Conservation (phyloP, 2,888 invertebrate genomes). For the Rhagonycha fulva region DNA sequence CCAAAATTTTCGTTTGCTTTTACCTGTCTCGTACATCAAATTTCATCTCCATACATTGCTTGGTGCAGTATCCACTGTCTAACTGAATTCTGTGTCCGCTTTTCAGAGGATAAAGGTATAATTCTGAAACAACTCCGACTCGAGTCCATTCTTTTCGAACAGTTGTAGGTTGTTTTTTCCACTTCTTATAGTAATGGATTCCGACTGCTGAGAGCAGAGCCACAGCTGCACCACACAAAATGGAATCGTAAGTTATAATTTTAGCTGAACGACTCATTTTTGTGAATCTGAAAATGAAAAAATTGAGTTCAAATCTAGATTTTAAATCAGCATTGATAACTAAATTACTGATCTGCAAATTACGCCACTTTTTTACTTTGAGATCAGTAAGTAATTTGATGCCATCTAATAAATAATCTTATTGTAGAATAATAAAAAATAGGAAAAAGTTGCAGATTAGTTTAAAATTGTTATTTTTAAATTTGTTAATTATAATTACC, state of each 20-base stretch:
- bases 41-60: slow-evolving; percentile 24
- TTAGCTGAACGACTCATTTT: background rate
- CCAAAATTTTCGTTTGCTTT: background rate
- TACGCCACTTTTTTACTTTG: no score
- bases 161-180: slow-evolving; percentile 42
- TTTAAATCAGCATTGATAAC: no score
- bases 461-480: no score
- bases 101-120: slow-evolving; percentile 52
- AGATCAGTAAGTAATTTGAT: no score
- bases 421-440: no score
- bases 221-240: slow-evolving; percentile 33
- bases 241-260: background rate
- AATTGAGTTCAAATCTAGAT: no score
- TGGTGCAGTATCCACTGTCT: slow-evolving; percentile 42
- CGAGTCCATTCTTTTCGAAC: slow-evolving; percentile 42
- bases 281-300: background rate
- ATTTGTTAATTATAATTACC: no score
- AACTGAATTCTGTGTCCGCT: slow-evolving; percentile 51
- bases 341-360: no score
- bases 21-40: slow-evolving; percentile 46
- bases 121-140: slow-evolving; percentile 46
- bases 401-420: no score
- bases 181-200: slow-evolving; percentile 38
- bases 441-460: no score
- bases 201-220: slow-evolving; percentile 36